Base-by-base conservation (phyloP, 2,888 invertebrate species). In the Tridacna gigas region DNA sequence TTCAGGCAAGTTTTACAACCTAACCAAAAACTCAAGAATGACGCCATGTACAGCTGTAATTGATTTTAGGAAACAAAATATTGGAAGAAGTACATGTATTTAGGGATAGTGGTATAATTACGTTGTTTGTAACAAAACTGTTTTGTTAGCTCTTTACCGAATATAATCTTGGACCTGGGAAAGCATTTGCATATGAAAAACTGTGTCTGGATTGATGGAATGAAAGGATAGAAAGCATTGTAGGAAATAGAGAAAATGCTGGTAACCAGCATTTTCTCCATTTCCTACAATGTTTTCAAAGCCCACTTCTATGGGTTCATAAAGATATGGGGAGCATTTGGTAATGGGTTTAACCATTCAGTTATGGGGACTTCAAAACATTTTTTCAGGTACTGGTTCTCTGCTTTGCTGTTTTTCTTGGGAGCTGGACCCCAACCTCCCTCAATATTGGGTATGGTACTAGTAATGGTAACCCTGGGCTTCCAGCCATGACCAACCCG, bases 361-460 rank as follows among this genome's bases (percentile, higher is more conserved):
- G 61, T 63, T 63, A 76, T 26, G 47, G 60, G 63, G 12, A 79
- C 45, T 48, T 79, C 28, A 45, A 22, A 18, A 12, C 78, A 20
- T 79, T 76, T 56, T 88, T 88, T 48, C 91, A 93, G 93, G 93
- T 93, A 77, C 87, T 93, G 84, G 93, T 93, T 75, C 90, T 94
- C 86, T 93, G 93, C 90, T 94, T 94, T 87, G 92, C 94, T 86
- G 92, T 94, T 80, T 94, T 95, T 88, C 88, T 95, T 71, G 95
- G 95, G 71, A 91, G 94, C 77, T 94, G 93, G 94, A 90, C 93
- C 45, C 94, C 94, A 28, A 90, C 91, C 63, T 92, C 91, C 73
- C 90, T 93, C 76, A 93, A 93, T 89, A 91, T 93, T 82, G 93
- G 93, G 67, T 94, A 93, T 88, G 90, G 89, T 66, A 37, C 37